Conservation (phyloP, 2,797 vertebrate species). For the Hypotaenidia okinawae region DNA sequence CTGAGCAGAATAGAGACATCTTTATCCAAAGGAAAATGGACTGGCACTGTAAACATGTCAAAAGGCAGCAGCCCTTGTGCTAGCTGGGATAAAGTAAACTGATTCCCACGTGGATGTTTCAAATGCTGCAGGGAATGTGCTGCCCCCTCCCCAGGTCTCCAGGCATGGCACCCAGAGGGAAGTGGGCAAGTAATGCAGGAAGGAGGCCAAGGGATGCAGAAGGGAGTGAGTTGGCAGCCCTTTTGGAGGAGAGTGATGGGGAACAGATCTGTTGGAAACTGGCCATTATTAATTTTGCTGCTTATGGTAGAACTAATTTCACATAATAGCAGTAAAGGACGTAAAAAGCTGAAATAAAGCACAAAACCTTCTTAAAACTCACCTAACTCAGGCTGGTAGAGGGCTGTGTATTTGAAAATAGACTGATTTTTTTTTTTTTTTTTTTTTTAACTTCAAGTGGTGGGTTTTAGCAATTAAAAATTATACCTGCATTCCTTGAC, state of each 20-base stretch:
- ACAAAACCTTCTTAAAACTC: background rate
- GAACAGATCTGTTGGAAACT: background rate
- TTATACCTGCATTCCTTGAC: background rate
- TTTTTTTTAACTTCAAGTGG: background rate
- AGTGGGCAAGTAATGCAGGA: background rate
- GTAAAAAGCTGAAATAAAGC: background rate
- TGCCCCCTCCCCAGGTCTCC: background rate
- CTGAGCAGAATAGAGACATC: background rate
- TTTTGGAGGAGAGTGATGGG: background rate
- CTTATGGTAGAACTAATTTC: background rate
- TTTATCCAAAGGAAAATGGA: background rate
- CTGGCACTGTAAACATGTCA: background rate
- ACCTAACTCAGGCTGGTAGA: background rate
- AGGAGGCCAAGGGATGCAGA: background rate
- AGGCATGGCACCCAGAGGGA: rapidly evolving
- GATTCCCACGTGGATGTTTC: background rate
- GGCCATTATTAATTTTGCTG: background rate
- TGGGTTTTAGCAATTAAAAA: background rate
- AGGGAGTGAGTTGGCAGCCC: background rate
- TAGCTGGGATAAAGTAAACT: background rate
- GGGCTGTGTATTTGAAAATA: background rate
- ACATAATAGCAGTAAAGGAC: background rate
- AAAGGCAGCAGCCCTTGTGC: background rate
- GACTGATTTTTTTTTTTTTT: background rate
- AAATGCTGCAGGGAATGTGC: background rate